These are phyloP conservation scores for Holacanthus passer DNA, from an alignment of 2,113 vertebrate species.

Conservation along the genomic window DNA sequence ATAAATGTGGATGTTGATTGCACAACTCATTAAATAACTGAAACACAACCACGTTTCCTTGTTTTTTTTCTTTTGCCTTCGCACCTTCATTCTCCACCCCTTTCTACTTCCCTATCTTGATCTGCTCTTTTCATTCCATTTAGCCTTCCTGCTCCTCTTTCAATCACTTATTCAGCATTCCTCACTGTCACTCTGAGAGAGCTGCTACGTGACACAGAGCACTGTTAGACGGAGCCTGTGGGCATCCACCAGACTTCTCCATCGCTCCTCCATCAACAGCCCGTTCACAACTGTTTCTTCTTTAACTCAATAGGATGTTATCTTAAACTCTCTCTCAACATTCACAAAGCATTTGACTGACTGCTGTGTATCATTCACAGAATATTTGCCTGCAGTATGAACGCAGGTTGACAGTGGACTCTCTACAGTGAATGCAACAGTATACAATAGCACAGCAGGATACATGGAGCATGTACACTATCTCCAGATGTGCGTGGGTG, in stretches of 20 bases:
- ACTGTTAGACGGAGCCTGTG: slow-evolving; percentile 18
- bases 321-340: slow-evolving; percentile 26
- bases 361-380: background rate
- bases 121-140: background rate
- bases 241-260: slow-evolving; percentile 26
- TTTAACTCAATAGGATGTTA: slow-evolving; percentile 17
- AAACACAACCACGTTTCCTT: background rate
- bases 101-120: background rate
- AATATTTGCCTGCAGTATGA: background rate
- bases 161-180: slow-evolving; percentile 37
- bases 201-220: slow-evolving; percentile 46
- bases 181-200: slow-evolving; percentile 16
- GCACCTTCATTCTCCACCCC: background rate
- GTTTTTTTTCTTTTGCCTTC: background rate
- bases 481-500: background rate
- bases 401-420: background rate
- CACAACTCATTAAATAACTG: background rate
- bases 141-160: background rate
- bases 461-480: background rate
- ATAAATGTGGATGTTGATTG: background rate
- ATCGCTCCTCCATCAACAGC: slow-evolving; percentile 33
- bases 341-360: background rate
- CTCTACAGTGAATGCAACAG: background rate
- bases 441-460: background rate
- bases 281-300: slow-evolving; percentile 18